Evolutionary conservation across 2,888 invertebrate genomes (phyloP), one percentile per base, ranked within the genome.

Genomic region (Aphidoletes aphidimyza): DNA sequence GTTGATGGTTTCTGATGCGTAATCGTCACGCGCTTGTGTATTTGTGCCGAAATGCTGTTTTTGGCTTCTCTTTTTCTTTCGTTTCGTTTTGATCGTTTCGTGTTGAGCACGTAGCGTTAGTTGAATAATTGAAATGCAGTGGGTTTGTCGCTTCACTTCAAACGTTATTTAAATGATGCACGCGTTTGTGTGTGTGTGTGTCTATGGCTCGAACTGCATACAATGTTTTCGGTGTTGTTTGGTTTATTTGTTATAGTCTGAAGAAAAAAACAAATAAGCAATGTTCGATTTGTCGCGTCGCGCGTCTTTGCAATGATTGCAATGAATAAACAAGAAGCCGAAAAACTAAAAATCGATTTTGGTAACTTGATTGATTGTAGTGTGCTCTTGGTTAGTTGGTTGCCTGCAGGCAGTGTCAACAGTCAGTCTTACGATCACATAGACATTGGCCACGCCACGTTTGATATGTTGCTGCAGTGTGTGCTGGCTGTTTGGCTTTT

Each of bases 141-240:
- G 54, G 54, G 54, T 26, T 54, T 54, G 54, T 54, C 54, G 54
- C 54, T 22, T 2, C 26, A 54, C 54, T 54, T 54, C 54, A 54
- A 54, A 54, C 6, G 26, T 26, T 26, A 22, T 42, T 42, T 54
- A 8, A 47, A 9, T 42, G 8, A 17, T 47, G 47, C 47, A 17
- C 47, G 47, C 47, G 8, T 26, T 22, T 3, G n/a, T n/a, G 22
- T 54, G 26, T 49, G 14, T 42, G 42, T 42, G 42, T 42, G 42
- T 14, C 6, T 42, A 42, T 14, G 42, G 42, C n/a, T n/a, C n/a
- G n/a, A n/a, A n/a, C n/a, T 42, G 49, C 26, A 54, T 54, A n/a
- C 54, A 54, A 54, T 54, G 22, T 8, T 54, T 54, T 54, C 22
- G 26, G 2, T 54, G 54, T 17, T 17, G 47, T 47, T 47, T 47